Percentiles rank a stretch among this genome's conserved stretches.
Evolutionary conservation across 2,888 invertebrate species (phyloP).

Genomic region (Ethmia dodecea): DNA sequence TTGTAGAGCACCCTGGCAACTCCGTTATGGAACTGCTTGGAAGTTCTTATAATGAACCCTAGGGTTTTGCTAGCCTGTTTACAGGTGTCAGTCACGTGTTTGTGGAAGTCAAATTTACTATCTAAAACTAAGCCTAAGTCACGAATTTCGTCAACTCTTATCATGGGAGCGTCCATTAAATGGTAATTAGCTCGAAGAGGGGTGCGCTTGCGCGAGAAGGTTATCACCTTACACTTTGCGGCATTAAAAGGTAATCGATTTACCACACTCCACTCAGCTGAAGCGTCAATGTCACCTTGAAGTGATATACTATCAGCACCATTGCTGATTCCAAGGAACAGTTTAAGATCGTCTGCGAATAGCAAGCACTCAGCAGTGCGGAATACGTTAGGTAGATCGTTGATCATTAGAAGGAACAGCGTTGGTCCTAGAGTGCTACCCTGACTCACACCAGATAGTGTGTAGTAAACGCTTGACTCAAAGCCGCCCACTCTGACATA

Average conservation of each 20-base stretch:
- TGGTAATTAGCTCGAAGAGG: too few species aligned
- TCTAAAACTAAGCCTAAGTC: too few species aligned
- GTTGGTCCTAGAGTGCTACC: neutral
- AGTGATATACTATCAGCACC: neutral
- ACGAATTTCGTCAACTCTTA: too few species aligned
- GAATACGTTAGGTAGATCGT: neutral
- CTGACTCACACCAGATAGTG: neutral
- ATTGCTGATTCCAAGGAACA: neutral
- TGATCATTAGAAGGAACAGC: neutral
- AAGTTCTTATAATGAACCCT: too few species aligned
- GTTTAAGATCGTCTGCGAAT: slow-evolving; percentile 17
- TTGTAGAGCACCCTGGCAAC: too few species aligned
- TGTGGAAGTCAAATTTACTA: too few species aligned
- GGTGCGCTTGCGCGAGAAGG: too few species aligned
- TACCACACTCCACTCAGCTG: neutral
- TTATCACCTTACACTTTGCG: neutral
- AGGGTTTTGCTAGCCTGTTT: too few species aligned
- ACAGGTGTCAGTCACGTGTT: too few species aligned
- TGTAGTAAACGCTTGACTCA: neutral
- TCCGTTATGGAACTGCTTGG: too few species aligned
- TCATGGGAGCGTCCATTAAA: too few species aligned
- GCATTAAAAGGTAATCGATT: neutral
- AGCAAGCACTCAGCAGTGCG: neutral
- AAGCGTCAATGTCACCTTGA: neutral
- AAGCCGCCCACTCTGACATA: slow-evolving; percentile 1